Percentiles rank a stretch among this genome's conserved stretches.
These are phyloP conservation scores for Falco naumanni DNA, from an alignment of 2,797 vertebrate genomes.

Conservation along the genomic window DNA sequence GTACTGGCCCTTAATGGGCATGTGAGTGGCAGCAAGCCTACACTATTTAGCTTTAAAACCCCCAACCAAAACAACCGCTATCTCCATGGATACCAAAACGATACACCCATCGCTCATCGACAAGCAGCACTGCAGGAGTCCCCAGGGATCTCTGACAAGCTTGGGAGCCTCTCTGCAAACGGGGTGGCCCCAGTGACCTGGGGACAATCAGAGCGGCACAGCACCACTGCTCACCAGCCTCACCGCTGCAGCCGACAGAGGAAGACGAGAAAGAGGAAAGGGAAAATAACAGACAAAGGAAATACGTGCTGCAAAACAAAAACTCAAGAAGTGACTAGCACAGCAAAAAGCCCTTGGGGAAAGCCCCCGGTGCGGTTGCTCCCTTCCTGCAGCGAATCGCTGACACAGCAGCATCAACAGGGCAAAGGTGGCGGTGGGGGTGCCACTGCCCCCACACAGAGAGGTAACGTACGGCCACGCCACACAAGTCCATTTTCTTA, in stretches of 20 bases:
- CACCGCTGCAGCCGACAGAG: fast-evolving
- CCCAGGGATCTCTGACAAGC: not conserved
- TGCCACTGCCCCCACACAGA: not conserved
- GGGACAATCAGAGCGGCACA: fast-evolving
- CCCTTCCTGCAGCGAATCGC: not conserved
- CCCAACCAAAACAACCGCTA: too few relatives aligned
- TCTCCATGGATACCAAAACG: too few relatives aligned
- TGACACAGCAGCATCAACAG: not conserved
- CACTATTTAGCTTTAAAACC: too few relatives aligned
- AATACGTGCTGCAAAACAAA: not conserved
- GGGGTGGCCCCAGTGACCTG: not conserved
- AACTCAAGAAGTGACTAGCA: not conserved
- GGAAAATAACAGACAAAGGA: not conserved
- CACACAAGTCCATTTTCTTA: too few relatives aligned
- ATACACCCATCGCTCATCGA: fast-evolving
- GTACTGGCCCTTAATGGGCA: not conserved
- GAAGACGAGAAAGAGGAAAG: not conserved
- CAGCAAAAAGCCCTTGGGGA: not conserved
- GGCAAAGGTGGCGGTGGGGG: not conserved
- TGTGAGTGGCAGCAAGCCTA: not conserved
- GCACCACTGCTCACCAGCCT: not conserved
- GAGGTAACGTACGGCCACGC: fast-evolving
- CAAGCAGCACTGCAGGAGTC: not conserved
- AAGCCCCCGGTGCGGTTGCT: not conserved
- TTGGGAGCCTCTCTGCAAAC: not conserved